Percentiles rank a stretch among this genome's conserved stretches.
Evolutionary conservation across 92 coral and sea anemone genomes (phyloP).

Genomic region (Epizoanthus illoricatus): DNA sequence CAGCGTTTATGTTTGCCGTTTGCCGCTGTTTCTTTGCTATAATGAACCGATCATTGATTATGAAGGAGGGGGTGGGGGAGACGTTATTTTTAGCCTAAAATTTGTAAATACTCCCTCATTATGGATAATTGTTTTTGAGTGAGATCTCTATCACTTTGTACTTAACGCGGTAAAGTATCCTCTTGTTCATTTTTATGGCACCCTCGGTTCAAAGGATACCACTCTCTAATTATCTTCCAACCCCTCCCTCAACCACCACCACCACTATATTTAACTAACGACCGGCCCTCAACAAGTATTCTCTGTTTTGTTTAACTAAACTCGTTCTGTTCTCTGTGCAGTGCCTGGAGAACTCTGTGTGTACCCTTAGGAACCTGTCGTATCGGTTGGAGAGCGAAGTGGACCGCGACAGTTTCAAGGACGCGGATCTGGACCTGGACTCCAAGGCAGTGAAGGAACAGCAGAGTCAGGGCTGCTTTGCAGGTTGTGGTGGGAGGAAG

Average conservation of each 20-base stretch:
- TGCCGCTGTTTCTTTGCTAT: too few species aligned
- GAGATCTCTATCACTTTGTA: too few species aligned
- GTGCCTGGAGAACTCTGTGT: slow-evolving; percentile 93
- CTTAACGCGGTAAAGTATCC: too few species aligned
- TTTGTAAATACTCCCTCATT: too few species aligned
- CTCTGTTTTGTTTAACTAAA: background rate
- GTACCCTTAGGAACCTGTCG: slow-evolving; percentile 90
- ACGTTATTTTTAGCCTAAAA: too few species aligned
- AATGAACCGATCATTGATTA: too few species aligned
- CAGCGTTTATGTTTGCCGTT: too few species aligned
- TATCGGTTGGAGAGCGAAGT: slow-evolving; percentile 97
- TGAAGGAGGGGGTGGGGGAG: too few species aligned
- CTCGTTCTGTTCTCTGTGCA: slow-evolving; percentile 21
- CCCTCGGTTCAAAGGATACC: too few species aligned
- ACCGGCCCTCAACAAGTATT: background rate
- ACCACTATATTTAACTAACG: background rate
- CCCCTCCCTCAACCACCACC: background rate
- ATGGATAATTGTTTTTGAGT: too few species aligned
- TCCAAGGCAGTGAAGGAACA: slow-evolving; percentile 82
- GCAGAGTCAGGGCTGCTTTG: slow-evolving; percentile 94
- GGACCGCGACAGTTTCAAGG: slow-evolving; percentile 86
- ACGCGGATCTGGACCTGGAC: slow-evolving; percentile 82
- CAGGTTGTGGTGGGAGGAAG: slow-evolving; percentile 90
- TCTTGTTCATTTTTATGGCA: too few species aligned
- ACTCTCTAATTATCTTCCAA: too few species aligned